Evolutionary conservation across 2,113 vertebrate species (phyloP).

Genomic region (Mesoclemmys tuberculata): DNA sequence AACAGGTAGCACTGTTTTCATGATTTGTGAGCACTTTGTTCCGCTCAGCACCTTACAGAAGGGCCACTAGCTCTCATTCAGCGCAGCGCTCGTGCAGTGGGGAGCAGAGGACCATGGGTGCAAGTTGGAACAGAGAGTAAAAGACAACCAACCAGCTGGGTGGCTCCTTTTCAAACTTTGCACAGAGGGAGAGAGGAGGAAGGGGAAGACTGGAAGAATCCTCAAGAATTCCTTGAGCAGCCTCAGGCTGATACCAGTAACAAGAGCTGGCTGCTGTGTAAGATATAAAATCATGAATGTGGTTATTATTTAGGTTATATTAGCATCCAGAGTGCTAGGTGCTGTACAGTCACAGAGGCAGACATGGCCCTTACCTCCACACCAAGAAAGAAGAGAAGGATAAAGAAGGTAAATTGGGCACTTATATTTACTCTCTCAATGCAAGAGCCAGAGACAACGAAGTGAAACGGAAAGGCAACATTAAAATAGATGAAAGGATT

Average conservation of each 20-base stretch:
- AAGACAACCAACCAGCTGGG: not conserved
- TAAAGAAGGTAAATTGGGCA: not conserved
- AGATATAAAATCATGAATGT: not conserved
- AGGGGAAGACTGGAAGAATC: not conserved
- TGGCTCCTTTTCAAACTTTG: not conserved
- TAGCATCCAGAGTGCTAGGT: not conserved
- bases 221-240: not conserved
- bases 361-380: not conserved
- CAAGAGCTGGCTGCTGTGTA: not conserved
- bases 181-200: not conserved
- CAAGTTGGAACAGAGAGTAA: not conserved
- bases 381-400: not conserved
- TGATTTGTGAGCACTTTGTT: not conserved
- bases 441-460: not conserved
- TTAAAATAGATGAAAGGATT: not conserved
- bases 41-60: not conserved
- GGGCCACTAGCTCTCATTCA: not conserved
- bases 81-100: not conserved
- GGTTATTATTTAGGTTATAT: not conserved
- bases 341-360: not conserved
- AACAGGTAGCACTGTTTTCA: not conserved
- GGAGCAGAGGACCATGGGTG: not conserved
- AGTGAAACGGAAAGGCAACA: not conserved
- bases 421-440: not conserved
- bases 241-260: not conserved